Evolutionary conservation across 2,797 vertebrate genomes (phyloP), one percentile per base, ranked within the genome.

Genomic region (Macroramphosus scolopax): DNA sequence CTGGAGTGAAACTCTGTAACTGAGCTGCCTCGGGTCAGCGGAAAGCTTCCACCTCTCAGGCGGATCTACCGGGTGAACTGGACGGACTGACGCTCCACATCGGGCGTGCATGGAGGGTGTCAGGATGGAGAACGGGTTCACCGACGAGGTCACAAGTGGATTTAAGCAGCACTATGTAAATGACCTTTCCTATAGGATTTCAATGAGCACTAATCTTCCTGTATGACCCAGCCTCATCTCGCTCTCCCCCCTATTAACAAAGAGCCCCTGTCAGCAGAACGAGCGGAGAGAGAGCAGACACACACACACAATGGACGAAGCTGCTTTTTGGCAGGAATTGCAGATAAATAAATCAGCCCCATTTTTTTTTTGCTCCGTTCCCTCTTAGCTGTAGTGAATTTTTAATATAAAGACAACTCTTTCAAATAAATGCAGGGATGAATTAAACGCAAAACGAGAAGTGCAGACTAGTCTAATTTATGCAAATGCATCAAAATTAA

Each of bases 101-200:
- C 68, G 38, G 68, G 13, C 52, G 3, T 56, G 25, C 77, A 70
- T 24, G 51, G 49, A 42, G 42, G 55, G 45, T 40, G 65, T 59
- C 58, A 7, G 66, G 54, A 17, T 49, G 17, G 54, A 31, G 45
- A 55, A 57, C 5, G 51, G 60, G 75, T 73, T 78, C 63, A 68
- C 15, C 5, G 67, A 47, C 38, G 56, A 62, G 86, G 82, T 82
- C 77, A 74, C 54, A 48, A 72, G 81, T 87, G 75, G 81, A 86
- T 88, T 84, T 80, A 65, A 59, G 64, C 59, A 47, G 57, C 67
- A 64, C 73, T 71, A 63, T 78, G 77, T 77, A 79, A 80, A 78
- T 68, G 75, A 77, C 63, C 76, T 62, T 59, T 76, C 56, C 74
- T 82, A 85, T 82, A 77, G 81, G 80, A 84, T 82, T 84, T 81